Base-by-base conservation (phyloP, 2,113 vertebrate species). In the Orycteropus afer region DNA sequence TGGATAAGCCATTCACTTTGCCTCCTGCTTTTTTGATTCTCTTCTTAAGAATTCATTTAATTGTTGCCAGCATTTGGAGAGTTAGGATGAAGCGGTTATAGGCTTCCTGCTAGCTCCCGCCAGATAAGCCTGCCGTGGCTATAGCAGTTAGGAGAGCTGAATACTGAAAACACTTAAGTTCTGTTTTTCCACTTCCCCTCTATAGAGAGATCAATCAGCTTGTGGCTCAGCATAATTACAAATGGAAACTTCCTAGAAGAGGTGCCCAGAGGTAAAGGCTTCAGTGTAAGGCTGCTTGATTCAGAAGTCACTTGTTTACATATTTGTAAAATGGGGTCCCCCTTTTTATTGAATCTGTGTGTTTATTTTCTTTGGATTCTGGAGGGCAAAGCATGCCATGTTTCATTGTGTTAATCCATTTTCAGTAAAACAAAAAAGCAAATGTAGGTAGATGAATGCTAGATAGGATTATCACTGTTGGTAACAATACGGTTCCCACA, bases 31-130 rank as follows among this genome's bases (percentile, higher is more conserved):
- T 97, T 95, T 94, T 97, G 94, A 97, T 97, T 97, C 95, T 97
- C 95, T 98, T 95, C 97, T 97, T 96, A 97, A 97, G 97, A 97
- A 98, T 96, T 97, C 97, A 98, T 97, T 98, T 98, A 97, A 97
- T 98, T 97, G 97, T 97, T 97, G 97, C 97, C 97, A 98, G 97
- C 94, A 84, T 94, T 97, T 94, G 94, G 97, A 97, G 97, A 96
- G 97, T 96, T 85, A 63, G 96, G 97, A 96, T 96, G 97, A 97
- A 96, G 96, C 95, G 73, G 95, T 97, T 95, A 91, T 40, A 95
- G 97, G 96, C 96, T 96, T 96, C 95, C 96, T 97, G 95, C 92
- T 93, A 96, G 95, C 95, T 93, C 92, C 85, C 1, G 47, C 97
- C 93, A 34, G 89, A 90, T 77, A 97, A 97, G 93, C 93, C 82